Evolutionary conservation across 2,113 vertebrate genomes (phyloP), one percentile per base, ranked within the genome.

Genomic region (Chaenogobius annularis): DNA sequence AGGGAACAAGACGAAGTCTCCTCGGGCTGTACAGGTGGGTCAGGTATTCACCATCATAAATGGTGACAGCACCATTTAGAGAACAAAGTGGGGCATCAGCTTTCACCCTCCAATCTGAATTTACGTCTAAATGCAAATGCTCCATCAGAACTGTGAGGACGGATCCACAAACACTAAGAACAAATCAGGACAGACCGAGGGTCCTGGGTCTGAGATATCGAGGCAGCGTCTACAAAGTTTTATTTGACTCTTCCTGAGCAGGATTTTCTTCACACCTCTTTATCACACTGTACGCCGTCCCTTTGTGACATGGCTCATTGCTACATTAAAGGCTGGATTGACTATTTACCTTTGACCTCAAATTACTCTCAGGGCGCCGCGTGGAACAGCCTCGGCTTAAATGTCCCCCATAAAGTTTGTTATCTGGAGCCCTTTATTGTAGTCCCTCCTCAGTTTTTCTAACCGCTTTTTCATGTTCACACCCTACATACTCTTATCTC

Each of bases 51-150:
- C 58, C 77, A 84, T 77, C 77, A 87, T 87, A 78, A 75, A 88
- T 90, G 88, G 77, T 77, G 88, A 87, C 80, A 80, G 62, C 63
- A 76, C 79, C 83, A 87, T 92, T 91, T 87, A 85, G 75, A 76
- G 80, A 81, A 89, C 88, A 91, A 92, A 90, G 86, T 17, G 0
- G 19, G 69, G 14, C 48, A 75, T 91, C 76, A 15, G 61, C 47
- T 91, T 90, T 81, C 85, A 62, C 43, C n/a, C 73, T 69, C 76
- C 35, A 43, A 44, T 64, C 52, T 66, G 74, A 48, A 68, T 46
- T 20, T 47, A 43, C 37, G 19, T 46, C n/a, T 54, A 20, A 52
- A 54, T 54, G 44, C 12, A 12, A 46, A 11, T 46, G 5, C 1
- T 44, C 3, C 2, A 46, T 46, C 44, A 46, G 44, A 11, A 46